Conservation (phyloP, 2,888 invertebrate species). For the Tenthredo distinguenda region DNA sequence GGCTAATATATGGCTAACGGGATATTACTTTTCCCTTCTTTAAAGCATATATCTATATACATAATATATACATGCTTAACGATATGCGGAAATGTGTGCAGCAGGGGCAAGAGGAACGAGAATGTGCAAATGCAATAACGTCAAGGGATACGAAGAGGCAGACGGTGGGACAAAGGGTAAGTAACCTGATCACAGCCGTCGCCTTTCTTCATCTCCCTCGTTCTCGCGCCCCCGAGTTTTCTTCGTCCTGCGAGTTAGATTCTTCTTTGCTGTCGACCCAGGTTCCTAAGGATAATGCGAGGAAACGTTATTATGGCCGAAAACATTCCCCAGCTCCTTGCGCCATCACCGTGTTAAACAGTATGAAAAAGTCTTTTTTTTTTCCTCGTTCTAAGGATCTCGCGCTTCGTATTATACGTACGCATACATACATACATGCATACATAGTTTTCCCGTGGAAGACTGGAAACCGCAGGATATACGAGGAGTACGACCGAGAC, state of each 20-base stretch:
- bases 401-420: neutral
- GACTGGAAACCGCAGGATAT: neutral
- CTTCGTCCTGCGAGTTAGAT: conserved; percentile 37
- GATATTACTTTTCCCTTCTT: conserved; percentile 38
- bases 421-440: neutral
- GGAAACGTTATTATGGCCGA: conserved; percentile 36
- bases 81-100: conserved; percentile 22
- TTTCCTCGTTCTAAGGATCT: neutral
- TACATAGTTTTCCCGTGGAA: neutral
- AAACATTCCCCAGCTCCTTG: conserved; percentile 9
- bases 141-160: conserved; percentile 31
- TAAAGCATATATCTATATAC: neutral
- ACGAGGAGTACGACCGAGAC: conserved; percentile 33
- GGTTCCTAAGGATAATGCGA: conserved; percentile 42
- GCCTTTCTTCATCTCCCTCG: conserved; percentile 26
- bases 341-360: conserved; percentile 20
- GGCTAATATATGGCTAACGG: conserved; percentile 32
- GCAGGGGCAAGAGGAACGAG: conserved; percentile 20
- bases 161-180: conserved; percentile 49
- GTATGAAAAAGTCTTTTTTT: conserved; percentile 5
- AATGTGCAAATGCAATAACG: conserved; percentile 48
- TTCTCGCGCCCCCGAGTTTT: conserved; percentile 4
- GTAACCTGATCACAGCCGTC: conserved; percentile 49
- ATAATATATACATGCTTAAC: neutral
- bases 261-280: conserved; percentile 6